Conservation (phyloP, 2,888 invertebrate genomes). For the Drosophila paramelanica region DNA sequence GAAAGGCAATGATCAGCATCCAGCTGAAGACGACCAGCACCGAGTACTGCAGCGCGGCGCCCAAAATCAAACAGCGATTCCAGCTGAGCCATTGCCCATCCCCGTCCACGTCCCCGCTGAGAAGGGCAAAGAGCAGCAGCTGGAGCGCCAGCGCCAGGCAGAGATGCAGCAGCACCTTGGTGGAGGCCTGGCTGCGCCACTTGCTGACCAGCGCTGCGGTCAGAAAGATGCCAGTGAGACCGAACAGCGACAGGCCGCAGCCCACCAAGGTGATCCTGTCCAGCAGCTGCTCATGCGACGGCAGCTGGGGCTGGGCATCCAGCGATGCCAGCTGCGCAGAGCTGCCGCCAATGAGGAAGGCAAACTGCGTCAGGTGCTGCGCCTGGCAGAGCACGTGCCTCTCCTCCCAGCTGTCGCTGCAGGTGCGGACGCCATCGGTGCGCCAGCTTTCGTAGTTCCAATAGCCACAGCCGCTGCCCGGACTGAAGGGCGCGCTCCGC, state of each 20-base stretch:
- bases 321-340: slow-evolving; percentile 56
- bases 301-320: slow-evolving; percentile 28
- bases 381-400: slow-evolving; percentile 85
- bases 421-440: slow-evolving; percentile 85
- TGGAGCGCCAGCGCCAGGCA: slow-evolving; percentile 88
- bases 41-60: slow-evolving; percentile 88
- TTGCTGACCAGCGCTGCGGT: slow-evolving; percentile 87
- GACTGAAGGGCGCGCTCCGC: neutral
- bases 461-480: slow-evolving; percentile 86
- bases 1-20: slow-evolving; percentile 90
- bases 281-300: slow-evolving; percentile 85
- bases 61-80: slow-evolving; percentile 86
- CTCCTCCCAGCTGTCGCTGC: slow-evolving; percentile 38
- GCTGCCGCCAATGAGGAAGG: slow-evolving; percentile 85
- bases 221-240: slow-evolving; percentile 87
- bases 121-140: slow-evolving; percentile 84
- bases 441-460: slow-evolving; percentile 89
- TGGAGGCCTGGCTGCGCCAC: slow-evolving; percentile 88
- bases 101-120: slow-evolving; percentile 52
- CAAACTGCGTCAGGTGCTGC: slow-evolving; percentile 88
- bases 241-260: slow-evolving; percentile 87
- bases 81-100: slow-evolving; percentile 6
- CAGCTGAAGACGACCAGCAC: slow-evolving; percentile 89
- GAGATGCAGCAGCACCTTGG: slow-evolving; percentile 88
- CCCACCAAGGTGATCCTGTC: slow-evolving; percentile 87